Evolutionary conservation across 2,797 vertebrate species (phyloP), one percentile per base, ranked within the genome.

Genomic region (Avahi laniger): DNA sequence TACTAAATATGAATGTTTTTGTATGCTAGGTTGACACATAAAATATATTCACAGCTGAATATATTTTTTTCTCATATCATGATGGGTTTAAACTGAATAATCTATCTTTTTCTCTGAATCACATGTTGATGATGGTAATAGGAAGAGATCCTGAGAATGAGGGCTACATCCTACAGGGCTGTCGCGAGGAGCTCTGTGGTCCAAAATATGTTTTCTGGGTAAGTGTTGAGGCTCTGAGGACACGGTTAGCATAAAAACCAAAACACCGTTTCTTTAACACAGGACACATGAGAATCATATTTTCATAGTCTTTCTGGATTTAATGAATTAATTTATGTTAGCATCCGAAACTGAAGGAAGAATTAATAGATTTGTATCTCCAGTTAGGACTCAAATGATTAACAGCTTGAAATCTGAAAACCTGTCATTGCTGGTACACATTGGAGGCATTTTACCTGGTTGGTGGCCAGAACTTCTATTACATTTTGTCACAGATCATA

Each of bases 401-500:
- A 96, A 89, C 22, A 46, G 65, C 88, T 48, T 70, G 50, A 80
- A 95, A 92, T 73, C 46, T 59, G 87, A 89, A 91, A 94, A 73
- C 46, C 93, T 43, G 48, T 82, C 38, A 67, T 95, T 89, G 79
- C 76, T 61, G 28, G 69, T 89, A 33, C 43, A 73, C 0, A 0
- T 84, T 10, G 1, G 86, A 96, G 78, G 63, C 88, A 33, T 89
- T 95, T 90, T 94, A 91, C 90, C 73, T 95, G 69, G 89, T 88
- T 22, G 89, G 70, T 90, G 92, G 88, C 82, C 91, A 96, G 81
- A 91, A 73, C 20, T 52, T 87, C 92, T 88, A 92, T 94, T 88
- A 91, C 43, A 73, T 96, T 97, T 91, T 91, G 86, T 95, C 89
- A 93, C 86, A 95, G 88, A 83, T 94, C 95, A 87, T 96, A 89